Evolutionary conservation across 2,113 vertebrate genomes (phyloP).

Genomic region (Prunella fulvescens): DNA sequence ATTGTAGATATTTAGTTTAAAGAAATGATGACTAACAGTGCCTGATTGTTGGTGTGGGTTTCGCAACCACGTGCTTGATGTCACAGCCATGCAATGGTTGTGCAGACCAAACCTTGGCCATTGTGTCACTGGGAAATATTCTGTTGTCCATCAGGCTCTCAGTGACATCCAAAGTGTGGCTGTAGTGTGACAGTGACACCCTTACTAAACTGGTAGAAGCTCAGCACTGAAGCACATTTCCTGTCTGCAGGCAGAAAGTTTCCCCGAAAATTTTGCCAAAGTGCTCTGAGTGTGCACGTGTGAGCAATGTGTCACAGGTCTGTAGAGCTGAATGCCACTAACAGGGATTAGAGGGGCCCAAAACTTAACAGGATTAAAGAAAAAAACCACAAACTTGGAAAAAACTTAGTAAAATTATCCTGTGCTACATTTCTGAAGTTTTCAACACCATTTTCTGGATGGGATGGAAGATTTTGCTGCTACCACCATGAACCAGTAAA

Average conservation of each 20-base stretch:
- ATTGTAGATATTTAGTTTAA: background rate
- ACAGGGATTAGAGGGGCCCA: background rate
- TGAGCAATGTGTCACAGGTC: background rate
- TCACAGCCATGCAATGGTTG: background rate
- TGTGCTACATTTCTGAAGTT: background rate
- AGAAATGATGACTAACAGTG: background rate
- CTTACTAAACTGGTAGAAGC: background rate
- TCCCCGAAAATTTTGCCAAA: fast-evolving
- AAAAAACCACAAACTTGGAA: background rate
- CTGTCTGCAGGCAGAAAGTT: background rate
- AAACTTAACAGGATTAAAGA: background rate
- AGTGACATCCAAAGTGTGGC: background rate
- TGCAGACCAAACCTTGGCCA: background rate
- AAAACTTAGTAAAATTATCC: background rate
- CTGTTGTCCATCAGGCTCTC: background rate
- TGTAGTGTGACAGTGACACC: fast-evolving
- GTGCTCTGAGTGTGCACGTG: fast-evolving
- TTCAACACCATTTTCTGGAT: background rate
- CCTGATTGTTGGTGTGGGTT: background rate
- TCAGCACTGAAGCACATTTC: fast-evolving
- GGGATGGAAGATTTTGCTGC: background rate
- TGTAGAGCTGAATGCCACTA: background rate
- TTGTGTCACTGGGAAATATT: fast-evolving
- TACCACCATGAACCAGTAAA: background rate
- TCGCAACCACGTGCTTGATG: background rate